A percentile compares a stretch with the other conserved stretches of the same genome.
phyloP scores from a whole-genome alignment of 2,113 vertebrate species.

The Nycticryphes semicollaris region DNA sequence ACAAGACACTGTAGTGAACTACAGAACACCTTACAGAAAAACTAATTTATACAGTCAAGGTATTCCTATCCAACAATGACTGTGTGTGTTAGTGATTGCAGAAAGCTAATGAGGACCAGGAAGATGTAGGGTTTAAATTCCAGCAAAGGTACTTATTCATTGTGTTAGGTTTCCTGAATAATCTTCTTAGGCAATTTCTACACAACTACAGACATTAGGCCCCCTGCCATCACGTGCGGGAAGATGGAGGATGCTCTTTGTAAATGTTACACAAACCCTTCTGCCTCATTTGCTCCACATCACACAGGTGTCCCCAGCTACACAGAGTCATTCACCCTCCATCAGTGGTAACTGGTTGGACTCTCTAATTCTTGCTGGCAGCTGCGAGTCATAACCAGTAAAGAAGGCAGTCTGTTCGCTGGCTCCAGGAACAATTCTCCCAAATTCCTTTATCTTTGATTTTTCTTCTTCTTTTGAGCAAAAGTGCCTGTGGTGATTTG shows the following conservation, averaged over 20 bases:
- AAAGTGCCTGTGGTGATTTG: not conserved
- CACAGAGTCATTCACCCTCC: not conserved
- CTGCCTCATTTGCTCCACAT: not conserved
- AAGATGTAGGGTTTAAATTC: not conserved
- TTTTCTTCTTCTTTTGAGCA: not conserved
- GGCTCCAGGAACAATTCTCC: not conserved
- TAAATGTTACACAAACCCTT: not conserved
- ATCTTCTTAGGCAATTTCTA: not conserved
- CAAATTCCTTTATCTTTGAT: not conserved
- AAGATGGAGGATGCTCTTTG: not conserved
- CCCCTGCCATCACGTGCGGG: not conserved
- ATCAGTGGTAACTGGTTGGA: not conserved
- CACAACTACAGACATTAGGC: rapidly evolving
- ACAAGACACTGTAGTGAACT: not conserved
- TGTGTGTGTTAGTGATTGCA: not conserved
- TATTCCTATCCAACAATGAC: constrained; percentile 3
- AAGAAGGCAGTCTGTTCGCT: not conserved
- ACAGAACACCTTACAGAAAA: not conserved
- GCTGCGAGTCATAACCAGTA: not conserved
- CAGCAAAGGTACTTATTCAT: not conserved
- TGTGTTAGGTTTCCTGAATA: not conserved
- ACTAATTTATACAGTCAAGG: not conserved
- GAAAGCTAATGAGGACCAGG: not conserved
- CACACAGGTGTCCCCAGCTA: not conserved
- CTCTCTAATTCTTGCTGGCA: not conserved